Conservation (phyloP, 2,113 vertebrate species). For the Rhadina sibilatrix region DNA sequence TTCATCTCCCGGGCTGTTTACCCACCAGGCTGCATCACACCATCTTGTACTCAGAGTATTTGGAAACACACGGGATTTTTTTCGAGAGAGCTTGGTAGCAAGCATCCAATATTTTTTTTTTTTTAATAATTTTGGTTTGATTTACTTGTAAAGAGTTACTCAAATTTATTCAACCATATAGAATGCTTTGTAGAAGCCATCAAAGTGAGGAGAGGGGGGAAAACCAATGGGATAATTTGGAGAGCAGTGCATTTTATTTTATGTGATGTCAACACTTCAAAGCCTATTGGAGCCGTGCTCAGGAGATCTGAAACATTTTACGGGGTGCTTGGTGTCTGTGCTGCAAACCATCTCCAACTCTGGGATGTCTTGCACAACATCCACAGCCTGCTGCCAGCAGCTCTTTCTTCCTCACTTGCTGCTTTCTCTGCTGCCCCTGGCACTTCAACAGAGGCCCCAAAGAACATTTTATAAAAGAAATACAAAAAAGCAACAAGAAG, state of each 20-base stretch:
- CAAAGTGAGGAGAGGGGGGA: slow-evolving; percentile 25
- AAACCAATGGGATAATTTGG: slow-evolving; percentile 62
- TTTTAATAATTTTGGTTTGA: slow-evolving; percentile 33
- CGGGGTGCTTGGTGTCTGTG: neutral
- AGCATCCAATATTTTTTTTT: slow-evolving; percentile 5
- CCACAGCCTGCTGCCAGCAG: neutral
- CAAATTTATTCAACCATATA: slow-evolving; percentile 65
- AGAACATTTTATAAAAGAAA: neutral
- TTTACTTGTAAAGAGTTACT: slow-evolving; percentile 64
- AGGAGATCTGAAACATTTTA: slow-evolving; percentile 47
- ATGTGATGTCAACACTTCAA: slow-evolving; percentile 72
- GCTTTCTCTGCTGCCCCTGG: slow-evolving; percentile 17
- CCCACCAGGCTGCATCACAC: slow-evolving; percentile 24
- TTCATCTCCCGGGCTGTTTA: slow-evolving; percentile 44
- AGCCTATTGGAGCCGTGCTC: slow-evolving; percentile 31
- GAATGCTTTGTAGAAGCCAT: slow-evolving; percentile 72
- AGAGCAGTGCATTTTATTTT: slow-evolving; percentile 64
- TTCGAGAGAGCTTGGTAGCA: neutral
- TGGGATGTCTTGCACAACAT: neutral
- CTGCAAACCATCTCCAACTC: slow-evolving; percentile 42
- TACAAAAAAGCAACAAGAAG: neutral
- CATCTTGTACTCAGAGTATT: slow-evolving; percentile 53
- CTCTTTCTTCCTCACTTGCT: neutral
- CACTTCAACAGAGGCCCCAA: neutral
- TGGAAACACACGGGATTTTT: slow-evolving; percentile 30